Conservation (phyloP, 2,888 invertebrate species). For the Dicycla oo region DNA sequence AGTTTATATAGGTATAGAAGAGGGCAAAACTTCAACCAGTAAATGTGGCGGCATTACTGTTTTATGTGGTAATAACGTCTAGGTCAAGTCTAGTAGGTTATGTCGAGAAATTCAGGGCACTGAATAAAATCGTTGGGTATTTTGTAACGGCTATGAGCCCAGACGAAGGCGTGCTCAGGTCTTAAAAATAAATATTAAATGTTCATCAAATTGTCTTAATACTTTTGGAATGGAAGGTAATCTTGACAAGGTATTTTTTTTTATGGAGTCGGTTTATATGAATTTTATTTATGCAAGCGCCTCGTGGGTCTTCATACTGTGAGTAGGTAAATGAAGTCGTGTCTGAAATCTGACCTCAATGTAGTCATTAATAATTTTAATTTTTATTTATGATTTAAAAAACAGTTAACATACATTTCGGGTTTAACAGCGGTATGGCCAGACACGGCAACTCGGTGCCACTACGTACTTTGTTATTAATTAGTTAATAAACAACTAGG, state of each 20-base stretch:
- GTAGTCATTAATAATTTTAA: too few species aligned
- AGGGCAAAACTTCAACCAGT: neutral
- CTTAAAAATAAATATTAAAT: conserved; percentile 30
- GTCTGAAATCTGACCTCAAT: too few species aligned
- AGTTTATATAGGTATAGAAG: neutral
- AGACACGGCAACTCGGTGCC: too few species aligned
- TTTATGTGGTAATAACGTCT: conserved; percentile 28
- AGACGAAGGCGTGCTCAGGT: neutral
- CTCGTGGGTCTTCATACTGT: neutral
- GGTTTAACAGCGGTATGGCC: too few species aligned
- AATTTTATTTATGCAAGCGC: neutral
- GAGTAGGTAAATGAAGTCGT: neutral
- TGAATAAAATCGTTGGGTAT: neutral
- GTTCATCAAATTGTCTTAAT: neutral
- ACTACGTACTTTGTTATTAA: too few species aligned
- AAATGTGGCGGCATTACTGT: conserved; percentile 26
- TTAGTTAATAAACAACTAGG: too few species aligned
- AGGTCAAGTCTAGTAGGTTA: conserved; percentile 25
- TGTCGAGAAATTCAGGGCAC: conserved; percentile 1
- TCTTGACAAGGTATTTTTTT: neutral
- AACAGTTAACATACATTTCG: too few species aligned
- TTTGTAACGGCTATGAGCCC: neutral
- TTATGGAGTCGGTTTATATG: too few species aligned
- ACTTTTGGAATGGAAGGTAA: neutral
- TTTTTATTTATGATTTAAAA: neutral